phyloP scores from a whole-genome alignment of 2,797 vertebrate genomes.

The Aselliscus stoliczkanus region DNA sequence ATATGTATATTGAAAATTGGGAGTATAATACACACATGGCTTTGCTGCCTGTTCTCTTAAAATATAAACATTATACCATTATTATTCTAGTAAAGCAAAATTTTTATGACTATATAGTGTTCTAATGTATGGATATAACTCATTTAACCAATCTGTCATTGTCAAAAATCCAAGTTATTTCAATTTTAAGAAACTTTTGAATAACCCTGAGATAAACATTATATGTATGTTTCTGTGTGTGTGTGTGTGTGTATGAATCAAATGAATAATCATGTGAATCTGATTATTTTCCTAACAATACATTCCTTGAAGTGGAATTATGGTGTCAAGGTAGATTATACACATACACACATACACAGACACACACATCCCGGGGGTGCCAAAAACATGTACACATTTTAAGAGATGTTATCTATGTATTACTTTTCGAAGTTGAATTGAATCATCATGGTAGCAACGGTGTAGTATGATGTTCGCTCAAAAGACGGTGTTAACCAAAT shows the following conservation, averaged over 20 bases:
- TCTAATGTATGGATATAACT: background rate
- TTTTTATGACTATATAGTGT: background rate
- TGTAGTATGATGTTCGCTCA: no score
- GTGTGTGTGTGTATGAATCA: background rate
- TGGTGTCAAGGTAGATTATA: background rate
- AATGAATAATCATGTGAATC: background rate
- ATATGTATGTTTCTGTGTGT: no score
- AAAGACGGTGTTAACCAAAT: no score
- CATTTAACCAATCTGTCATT: background rate
- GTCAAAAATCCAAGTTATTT: background rate
- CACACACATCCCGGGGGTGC: no score
- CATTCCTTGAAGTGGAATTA: background rate
- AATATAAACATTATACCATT: background rate
- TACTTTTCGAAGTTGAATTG: no score
- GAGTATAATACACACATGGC: background rate
- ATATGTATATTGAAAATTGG: background rate
- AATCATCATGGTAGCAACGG: no score
- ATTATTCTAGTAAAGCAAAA: background rate
- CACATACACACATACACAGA: no score
- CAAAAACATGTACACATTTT: no score
- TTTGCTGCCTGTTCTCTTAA: background rate
- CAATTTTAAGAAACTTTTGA: background rate
- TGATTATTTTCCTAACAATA: background rate
- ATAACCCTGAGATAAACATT: background rate
- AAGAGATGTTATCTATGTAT: no score